These are phyloP conservation scores for Myathropa florea DNA, from an alignment of 2,888 invertebrate genomes.

Conservation along the genomic window DNA sequence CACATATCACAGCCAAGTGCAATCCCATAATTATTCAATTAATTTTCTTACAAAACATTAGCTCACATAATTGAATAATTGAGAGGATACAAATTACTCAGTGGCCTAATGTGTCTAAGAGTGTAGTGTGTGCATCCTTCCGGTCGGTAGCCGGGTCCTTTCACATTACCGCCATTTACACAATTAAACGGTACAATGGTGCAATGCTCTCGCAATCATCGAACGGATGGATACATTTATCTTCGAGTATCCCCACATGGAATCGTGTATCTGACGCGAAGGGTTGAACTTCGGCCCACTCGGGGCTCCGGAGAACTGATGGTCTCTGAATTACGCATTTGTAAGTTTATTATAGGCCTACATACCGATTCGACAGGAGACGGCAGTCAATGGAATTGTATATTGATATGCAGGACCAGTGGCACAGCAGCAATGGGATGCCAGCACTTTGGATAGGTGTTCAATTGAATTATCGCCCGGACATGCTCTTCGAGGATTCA, in stretches of 20 bases:
- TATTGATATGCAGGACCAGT: background rate
- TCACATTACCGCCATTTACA: conserved; percentile 57
- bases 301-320: background rate
- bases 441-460: conserved; percentile 49
- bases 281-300: background rate
- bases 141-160: conserved; percentile 31
- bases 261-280: background rate
- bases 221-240: conserved; percentile 32
- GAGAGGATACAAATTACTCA: conserved; percentile 70
- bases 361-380: conserved; percentile 1
- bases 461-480: conserved; percentile 67
- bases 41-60: conserved; percentile 69
- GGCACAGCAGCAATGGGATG: background rate
- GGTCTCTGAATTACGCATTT: conserved; percentile 55
- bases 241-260: background rate
- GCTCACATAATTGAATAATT: conserved; percentile 67
- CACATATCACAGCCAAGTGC: conserved; percentile 30
- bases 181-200: conserved; percentile 61
- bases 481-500: conserved; percentile 65
- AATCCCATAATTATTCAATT: conserved; percentile 65
- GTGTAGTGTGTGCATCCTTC: conserved; percentile 37
- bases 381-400: background rate
- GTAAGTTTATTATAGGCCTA: conserved; percentile 53
- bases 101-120: conserved; percentile 56
- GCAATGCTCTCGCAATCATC: conserved; percentile 33